phyloP scores from a whole-genome alignment of 2,113 vertebrate species.

The Chaetorhynchus papuensis region DNA sequence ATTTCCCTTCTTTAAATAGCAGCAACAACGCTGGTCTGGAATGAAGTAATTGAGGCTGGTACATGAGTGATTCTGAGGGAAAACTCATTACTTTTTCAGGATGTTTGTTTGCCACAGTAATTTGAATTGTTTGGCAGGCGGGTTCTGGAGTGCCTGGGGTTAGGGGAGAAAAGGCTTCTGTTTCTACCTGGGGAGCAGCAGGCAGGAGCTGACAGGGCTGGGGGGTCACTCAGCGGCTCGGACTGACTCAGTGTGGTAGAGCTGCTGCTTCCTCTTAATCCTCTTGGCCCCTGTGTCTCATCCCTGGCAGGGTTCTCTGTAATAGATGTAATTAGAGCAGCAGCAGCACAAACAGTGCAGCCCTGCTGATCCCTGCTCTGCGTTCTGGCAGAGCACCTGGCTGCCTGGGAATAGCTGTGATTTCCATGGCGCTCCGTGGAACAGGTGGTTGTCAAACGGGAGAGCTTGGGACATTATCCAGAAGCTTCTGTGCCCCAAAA shows the following conservation, averaged over 20 bases:
- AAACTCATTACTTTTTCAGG: neutral
- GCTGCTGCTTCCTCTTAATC: neutral
- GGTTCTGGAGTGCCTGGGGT: neutral
- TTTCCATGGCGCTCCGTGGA: neutral
- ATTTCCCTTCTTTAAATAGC: neutral
- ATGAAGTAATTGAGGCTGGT: neutral
- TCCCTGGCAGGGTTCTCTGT: neutral
- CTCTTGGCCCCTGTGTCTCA: neutral
- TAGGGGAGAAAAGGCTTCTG: neutral
- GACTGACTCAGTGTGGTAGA: neutral
- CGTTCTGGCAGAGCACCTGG: neutral
- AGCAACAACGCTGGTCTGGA: neutral
- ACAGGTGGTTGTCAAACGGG: neutral
- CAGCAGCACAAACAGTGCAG: neutral
- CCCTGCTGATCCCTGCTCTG: neutral
- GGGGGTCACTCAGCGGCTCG: neutral
- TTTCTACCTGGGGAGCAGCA: neutral
- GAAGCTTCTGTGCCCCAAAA: neutral
- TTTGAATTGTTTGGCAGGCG: neutral
- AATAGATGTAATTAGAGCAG: neutral
- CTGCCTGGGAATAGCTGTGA: neutral
- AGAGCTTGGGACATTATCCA: neutral
- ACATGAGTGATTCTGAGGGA: neutral
- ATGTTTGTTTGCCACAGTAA: neutral
- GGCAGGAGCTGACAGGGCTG: neutral